Percentiles rank a stretch among this genome's conserved stretches.
Conservation (phyloP, 2,113 vertebrate species). For the Donacobius atricapilla region DNA sequence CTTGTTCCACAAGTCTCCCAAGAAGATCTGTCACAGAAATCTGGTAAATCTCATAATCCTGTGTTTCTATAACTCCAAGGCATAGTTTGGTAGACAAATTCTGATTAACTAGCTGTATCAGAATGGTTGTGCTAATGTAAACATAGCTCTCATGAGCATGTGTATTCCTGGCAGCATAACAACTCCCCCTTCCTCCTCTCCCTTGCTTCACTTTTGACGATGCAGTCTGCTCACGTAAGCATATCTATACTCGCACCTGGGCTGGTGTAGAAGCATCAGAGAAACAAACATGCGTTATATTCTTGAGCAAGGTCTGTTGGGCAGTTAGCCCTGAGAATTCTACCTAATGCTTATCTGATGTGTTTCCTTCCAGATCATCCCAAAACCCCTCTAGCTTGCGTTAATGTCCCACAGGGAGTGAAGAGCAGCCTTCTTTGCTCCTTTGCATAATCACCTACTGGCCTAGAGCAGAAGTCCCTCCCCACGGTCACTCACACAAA, state of each 20-base stretch:
- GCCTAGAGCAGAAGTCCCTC: neutral
- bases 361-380: neutral
- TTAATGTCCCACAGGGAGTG: neutral
- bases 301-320: neutral
- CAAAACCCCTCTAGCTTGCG: neutral
- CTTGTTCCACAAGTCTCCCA: neutral
- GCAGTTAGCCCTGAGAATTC: neutral
- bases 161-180: neutral
- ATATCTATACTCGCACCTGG: neutral
- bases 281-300: neutral
- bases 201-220: neutral
- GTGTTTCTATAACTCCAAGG: neutral
- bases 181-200: neutral
- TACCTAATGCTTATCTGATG: neutral
- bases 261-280: neutral
- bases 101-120: slow-evolving; percentile 7
- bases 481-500: neutral
- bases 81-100: neutral
- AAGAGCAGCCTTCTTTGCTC: neutral
- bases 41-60: neutral
- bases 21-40: neutral
- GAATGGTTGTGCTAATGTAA: neutral
- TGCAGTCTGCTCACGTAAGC: neutral
- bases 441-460: neutral
- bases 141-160: neutral